Percentiles rank a stretch among this genome's conserved stretches.
Evolutionary conservation across 2,888 invertebrate genomes (phyloP).

Genomic region (Ophraella communa): DNA sequence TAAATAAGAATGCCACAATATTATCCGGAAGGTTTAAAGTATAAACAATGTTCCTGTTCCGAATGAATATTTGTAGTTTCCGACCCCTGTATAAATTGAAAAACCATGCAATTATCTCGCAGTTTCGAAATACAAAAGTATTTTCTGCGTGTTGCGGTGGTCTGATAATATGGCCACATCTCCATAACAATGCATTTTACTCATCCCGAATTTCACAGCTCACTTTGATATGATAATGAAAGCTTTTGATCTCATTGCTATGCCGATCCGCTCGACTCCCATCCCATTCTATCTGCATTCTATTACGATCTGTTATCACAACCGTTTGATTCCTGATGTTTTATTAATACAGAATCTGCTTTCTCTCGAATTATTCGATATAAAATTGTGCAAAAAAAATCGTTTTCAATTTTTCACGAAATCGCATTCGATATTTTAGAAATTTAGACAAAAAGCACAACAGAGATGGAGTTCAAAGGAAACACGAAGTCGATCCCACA

Average conservation of each 20-base stretch:
- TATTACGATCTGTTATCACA: slow-evolving; percentile 19
- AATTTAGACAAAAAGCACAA: neutral
- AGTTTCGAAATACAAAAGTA: neutral
- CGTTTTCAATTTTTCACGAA: neutral
- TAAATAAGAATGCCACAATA: no score
- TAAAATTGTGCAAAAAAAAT: neutral
- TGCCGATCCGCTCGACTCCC: slow-evolving; percentile 10
- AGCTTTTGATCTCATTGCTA: slow-evolving; percentile 44
- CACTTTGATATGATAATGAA: slow-evolving; percentile 55
- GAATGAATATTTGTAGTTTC: neutral
- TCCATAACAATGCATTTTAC: slow-evolving; percentile 53
- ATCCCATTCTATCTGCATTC: slow-evolving; percentile 9
- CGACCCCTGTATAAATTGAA: neutral
- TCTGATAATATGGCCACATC: slow-evolving; percentile 51
- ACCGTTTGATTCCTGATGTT: slow-evolving; percentile 20
- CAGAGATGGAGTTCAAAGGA: no score
- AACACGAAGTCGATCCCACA: no score
- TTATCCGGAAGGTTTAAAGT: no score
- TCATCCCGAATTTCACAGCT: slow-evolving; percentile 47
- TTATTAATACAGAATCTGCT: slow-evolving; percentile 14
- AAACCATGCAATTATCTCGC: slow-evolving; percentile 3
- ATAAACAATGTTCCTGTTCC: no score
- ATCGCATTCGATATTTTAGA: neutral
- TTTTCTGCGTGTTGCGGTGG: slow-evolving; percentile 19
- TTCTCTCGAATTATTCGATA: slow-evolving; percentile 3